These are phyloP conservation scores for Drosophila falleni DNA, from an alignment of 2,888 invertebrate genomes.

Conservation along the genomic window DNA sequence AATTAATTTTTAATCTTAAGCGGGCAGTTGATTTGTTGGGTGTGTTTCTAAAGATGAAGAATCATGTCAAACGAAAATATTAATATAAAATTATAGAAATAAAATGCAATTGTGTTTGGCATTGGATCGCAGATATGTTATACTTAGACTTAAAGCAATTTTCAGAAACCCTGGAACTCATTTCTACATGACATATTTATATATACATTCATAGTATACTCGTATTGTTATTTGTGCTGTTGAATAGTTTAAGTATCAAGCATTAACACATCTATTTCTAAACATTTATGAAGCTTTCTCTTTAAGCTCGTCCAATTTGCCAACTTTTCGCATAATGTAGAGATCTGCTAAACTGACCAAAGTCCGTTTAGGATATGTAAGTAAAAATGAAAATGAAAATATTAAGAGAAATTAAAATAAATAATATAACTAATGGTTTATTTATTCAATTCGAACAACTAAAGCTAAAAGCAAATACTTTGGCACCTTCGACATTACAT, in stretches of 20 bases:
- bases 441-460: conserved; percentile 69
- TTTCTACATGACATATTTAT: conserved; percentile 26
- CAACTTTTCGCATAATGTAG: conserved; percentile 11
- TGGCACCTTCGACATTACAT: conserved; percentile 73
- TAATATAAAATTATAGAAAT: conserved; percentile 1
- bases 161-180: conserved; percentile 48
- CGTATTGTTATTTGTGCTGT: conserved; percentile 23
- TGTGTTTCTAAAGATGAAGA: conserved; percentile 10
- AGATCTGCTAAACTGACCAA: not conserved
- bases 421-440: conserved; percentile 47
- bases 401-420: conserved; percentile 41
- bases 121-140: conserved; percentile 63
- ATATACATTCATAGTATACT: conserved; percentile 15
- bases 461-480: conserved; percentile 79
- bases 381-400: conserved; percentile 14
- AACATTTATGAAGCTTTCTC: conserved; percentile 23
- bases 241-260: conserved; percentile 28
- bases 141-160: conserved; percentile 51
- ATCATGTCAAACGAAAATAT: not conserved
- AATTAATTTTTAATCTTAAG: conserved; percentile 14
- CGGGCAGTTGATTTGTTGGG: conserved; percentile 45
- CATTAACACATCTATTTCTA: conserved; percentile 42
- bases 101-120: conserved; percentile 43
- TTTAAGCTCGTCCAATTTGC: conserved; percentile 27
- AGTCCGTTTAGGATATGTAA: not conserved